Evolutionary conservation across 2,797 vertebrate species (phyloP), one percentile per base, ranked within the genome.

Genomic region (Catamblyrhynchus diadema): DNA sequence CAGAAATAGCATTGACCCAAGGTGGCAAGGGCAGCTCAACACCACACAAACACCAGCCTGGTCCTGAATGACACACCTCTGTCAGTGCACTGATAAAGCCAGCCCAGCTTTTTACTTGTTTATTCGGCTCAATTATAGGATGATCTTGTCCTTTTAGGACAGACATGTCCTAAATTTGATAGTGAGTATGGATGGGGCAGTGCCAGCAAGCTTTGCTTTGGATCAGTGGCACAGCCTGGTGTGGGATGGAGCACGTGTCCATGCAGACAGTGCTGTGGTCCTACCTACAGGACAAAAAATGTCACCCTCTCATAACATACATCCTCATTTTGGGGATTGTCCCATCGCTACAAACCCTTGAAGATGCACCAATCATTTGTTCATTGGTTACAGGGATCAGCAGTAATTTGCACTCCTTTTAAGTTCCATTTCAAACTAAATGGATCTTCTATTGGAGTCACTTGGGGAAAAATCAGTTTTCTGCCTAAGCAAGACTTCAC

Each of bases 401-500:
- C 42, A 42, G 44, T 78, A 91, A 79, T 65, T 54, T 78, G 12
- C 61, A 15, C 45, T 90, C 67, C 77, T 91, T 75, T n/a, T 28
- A 90, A 87, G 14, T 66, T 86, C 65, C 32, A 32, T 93, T 93
- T 86, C 70, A 61, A 91, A 60, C 47, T 62, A 80, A 87, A 90
- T 15, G 32, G 61, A 73, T 86, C 62, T 91, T 77, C 48, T 88
- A 6, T 22, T 81, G 67, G 77, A 80, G 51, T 48, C 90, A 92
- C 50, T 83, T 80, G 71, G 67, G 84, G 70, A 62, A 77, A 95
- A 92, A 73, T 21, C 88, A 86, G 45, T 56, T 94, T 94, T 88
- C 74, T 93, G 87, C 78, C 70, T 91, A 92, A 86, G 56, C 78
- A 88, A 91, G 87, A 15, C 57, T 94, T 90, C 85, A 65, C 70